phyloP scores from a whole-genome alignment of 2,113 vertebrate species.

The Stictonetta naevosa region DNA sequence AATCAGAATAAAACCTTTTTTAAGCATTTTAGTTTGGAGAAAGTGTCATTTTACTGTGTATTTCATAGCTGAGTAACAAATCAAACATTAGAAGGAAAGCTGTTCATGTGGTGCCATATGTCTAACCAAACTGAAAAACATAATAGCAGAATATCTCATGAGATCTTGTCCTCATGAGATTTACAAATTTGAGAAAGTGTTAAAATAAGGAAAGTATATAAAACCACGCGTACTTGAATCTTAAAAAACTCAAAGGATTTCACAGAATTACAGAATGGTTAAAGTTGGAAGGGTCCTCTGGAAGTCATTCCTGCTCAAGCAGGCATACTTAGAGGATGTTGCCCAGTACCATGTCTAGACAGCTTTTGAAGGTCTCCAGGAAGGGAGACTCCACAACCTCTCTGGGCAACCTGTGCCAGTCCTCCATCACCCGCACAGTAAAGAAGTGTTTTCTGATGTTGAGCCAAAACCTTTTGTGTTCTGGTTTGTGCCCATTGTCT shows the following conservation, averaged over 20 bases:
- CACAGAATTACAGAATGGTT: not conserved
- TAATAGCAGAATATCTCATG: not conserved
- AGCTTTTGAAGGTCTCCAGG: not conserved
- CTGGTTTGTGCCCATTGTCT: not conserved
- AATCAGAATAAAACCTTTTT: not conserved
- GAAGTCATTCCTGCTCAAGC: not conserved
- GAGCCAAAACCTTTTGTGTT: not conserved
- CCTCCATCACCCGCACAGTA: not conserved
- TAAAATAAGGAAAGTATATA: not conserved
- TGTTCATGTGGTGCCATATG: not conserved
- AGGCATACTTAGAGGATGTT: no score
- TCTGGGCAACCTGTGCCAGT: not conserved
- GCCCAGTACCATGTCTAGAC: not conserved
- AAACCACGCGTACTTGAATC: not conserved
- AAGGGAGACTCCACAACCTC: no score
- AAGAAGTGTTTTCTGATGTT: not conserved
- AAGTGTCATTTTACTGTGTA: not conserved
- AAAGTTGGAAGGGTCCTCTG: no score
- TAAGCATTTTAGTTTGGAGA: not conserved
- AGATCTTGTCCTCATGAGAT: not conserved
- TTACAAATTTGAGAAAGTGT: slow-evolving; percentile 12
- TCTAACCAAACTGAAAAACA: slow-evolving; percentile 29
- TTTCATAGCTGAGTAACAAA: slow-evolving; percentile 42
- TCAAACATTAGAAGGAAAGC: slow-evolving; percentile 1
- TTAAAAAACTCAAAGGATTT: not conserved